Evolutionary conservation across 2,797 vertebrate genomes (phyloP).

Genomic region (Characodon lateralis): DNA sequence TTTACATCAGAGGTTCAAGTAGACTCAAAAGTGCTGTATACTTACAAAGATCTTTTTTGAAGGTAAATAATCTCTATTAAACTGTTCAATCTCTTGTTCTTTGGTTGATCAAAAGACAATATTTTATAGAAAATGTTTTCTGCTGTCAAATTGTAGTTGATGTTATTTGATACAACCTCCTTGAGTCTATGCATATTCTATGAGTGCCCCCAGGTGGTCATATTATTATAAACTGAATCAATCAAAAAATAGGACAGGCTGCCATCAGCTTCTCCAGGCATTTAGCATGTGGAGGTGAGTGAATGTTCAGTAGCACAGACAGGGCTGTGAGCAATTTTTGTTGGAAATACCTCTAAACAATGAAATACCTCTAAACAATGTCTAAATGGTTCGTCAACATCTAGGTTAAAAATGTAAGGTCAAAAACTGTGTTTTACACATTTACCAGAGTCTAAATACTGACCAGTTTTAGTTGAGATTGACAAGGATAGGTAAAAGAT

Average conservation of each 20-base stretch:
- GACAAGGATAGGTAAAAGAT: neutral
- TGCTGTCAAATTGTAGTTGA: neutral
- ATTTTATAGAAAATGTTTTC: neutral
- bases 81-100: neutral
- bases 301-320: too few species aligned
- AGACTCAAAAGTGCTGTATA: neutral
- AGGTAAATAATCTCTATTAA: neutral
- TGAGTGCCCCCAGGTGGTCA: neutral
- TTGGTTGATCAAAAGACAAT: neutral
- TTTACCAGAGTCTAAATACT: neutral
- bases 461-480: neutral
- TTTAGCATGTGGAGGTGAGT: too few species aligned
- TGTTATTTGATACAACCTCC: neutral
- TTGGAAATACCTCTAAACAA: neutral
- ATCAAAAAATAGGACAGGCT: neutral
- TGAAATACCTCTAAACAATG: neutral
- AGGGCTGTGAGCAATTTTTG: neutral
- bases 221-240: neutral
- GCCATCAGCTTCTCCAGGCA: neutral
- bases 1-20: neutral
- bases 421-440: neutral
- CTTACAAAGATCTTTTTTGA: neutral
- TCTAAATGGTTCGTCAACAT: too few species aligned
- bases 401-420: too few species aligned
- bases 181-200: neutral